Base-by-base conservation (phyloP, 1,140 invertebrate species). In the Batillaria attramentaria region DNA sequence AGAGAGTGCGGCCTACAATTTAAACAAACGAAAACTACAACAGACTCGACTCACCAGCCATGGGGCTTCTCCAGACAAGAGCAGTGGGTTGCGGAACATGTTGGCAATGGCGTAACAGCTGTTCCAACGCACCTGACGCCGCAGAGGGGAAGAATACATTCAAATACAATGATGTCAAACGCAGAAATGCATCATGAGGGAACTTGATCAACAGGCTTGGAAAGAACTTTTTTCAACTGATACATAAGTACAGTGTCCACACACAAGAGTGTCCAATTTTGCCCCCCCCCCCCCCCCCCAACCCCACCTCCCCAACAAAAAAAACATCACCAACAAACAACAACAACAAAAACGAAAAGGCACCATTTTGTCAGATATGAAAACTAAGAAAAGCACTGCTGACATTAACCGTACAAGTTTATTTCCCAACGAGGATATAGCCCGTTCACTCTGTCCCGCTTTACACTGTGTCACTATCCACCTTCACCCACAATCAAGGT, bases 21-120 rank as follows among this genome's bases (percentile, higher is more conserved):
- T n/a, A n/a, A n/a, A n/a, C n/a, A n/a, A n/a, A n/a, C n/a, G n/a
- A n/a, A n/a, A n/a, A n/a, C n/a, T n/a, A n/a, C n/a, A n/a, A n/a
- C n/a, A n/a, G n/a, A n/a, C n/a, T n/a, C n/a, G n/a, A 84, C 86
- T 89, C 88, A 93, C 93, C 90, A 92, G 92, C 93, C 92, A 94
- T 24, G 91, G 87, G 68, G 84, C 88, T 13, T 92, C 90, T 54
- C 91, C 90, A 35, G 87, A 89, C 84, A 93, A 94, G 2, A 95
- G 88, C 13, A 90, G 84, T 3, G 91, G 86, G 90, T 95, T 95
- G 83, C 93, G 94, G 88, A 96, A 92, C 60, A 95, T 92, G 83
- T 95, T 95, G 33, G 95, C 95, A 20, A 97, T 88, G 24, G 96
- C 96, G 90, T 96, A 95, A 87, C 96, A 97, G 16, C 96, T 95